Conservation (phyloP, 53 echinoderm and acorn worm species). For the Henricia sp. region DNA sequence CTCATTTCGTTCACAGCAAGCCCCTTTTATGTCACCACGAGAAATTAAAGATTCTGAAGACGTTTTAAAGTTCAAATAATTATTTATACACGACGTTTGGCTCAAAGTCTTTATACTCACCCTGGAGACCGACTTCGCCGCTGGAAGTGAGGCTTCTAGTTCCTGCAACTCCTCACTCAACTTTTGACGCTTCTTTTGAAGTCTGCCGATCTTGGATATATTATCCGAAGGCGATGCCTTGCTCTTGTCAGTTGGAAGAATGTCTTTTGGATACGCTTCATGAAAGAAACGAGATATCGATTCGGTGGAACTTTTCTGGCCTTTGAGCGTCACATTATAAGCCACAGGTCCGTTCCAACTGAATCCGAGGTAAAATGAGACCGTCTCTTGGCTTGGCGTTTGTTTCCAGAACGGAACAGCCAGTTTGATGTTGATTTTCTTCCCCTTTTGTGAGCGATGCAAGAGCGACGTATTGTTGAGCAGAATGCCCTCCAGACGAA, state of each 20-base stretch:
- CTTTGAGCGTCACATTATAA: conserved; percentile 44
- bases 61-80: too few relatives aligned
- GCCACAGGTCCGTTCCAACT: conserved; percentile 70
- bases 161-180: not conserved
- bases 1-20: too few relatives aligned
- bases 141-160: not conserved
- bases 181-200: not conserved
- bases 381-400: conserved; percentile 39
- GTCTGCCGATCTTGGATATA: not conserved
- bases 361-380: conserved; percentile 63
- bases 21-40: too few relatives aligned
- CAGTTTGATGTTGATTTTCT: conserved; percentile 47
- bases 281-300: not conserved
- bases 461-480: conserved; percentile 7
- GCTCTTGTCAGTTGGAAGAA: not conserved
- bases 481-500: conserved; percentile 36
- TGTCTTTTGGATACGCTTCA: conserved; percentile 12
- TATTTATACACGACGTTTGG: too few relatives aligned
- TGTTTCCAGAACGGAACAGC: conserved; percentile 12
- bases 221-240: not conserved
- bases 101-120: too few relatives aligned
- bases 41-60: too few relatives aligned
- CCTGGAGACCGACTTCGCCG: too few relatives aligned
- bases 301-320: not conserved
- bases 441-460: conserved; percentile 17